A percentile compares a stretch with the other conserved stretches of the same genome.
Evolutionary conservation across 2,797 vertebrate genomes (phyloP).

Genomic region (Siniperca scherzeri): DNA sequence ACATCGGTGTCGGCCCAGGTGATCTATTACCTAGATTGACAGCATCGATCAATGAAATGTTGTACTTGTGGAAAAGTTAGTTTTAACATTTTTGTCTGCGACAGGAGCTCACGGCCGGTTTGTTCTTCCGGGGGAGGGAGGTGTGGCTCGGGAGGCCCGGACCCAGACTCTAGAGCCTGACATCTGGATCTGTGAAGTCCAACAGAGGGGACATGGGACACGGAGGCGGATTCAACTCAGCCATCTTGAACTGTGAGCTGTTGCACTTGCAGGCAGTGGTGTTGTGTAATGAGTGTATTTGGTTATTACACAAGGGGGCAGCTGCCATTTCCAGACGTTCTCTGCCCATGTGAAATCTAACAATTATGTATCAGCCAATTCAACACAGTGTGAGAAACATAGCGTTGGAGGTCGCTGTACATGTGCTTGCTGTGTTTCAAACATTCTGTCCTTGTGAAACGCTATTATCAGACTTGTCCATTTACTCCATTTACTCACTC

Average conservation of each 20-base stretch:
- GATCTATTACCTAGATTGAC: slow-evolving; percentile 16
- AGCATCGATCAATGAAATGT: background rate
- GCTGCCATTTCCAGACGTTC: slow-evolving; percentile 21
- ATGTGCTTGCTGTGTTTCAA: slow-evolving; percentile 35
- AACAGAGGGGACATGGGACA: slow-evolving; percentile 88
- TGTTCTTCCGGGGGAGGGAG: slow-evolving; percentile 75
- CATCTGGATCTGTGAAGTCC: slow-evolving; percentile 92
- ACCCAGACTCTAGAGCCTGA: slow-evolving; percentile 93
- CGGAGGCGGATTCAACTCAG: slow-evolving; percentile 84
- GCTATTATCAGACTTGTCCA: slow-evolving; percentile 21
- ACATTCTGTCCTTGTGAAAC: slow-evolving; percentile 55
- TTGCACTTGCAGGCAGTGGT: slow-evolving; percentile 33
- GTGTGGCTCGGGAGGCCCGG: slow-evolving; percentile 87
- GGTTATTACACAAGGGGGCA: background rate
- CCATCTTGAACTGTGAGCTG: slow-evolving; percentile 87
- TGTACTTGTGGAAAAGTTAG: background rate
- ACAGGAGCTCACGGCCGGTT: slow-evolving; percentile 94
- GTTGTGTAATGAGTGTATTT: background rate
- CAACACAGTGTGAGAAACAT: slow-evolving; percentile 22
- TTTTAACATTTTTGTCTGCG: background rate
- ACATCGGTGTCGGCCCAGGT: slow-evolving; percentile 95
- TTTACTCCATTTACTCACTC: background rate
- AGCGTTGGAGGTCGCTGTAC: background rate
- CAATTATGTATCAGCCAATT: background rate
- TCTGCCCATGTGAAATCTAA: slow-evolving; percentile 35